Percentiles rank a stretch among this genome's conserved stretches.
phyloP scores from a whole-genome alignment of 2,797 vertebrate genomes.

The Siniperca obscura region DNA sequence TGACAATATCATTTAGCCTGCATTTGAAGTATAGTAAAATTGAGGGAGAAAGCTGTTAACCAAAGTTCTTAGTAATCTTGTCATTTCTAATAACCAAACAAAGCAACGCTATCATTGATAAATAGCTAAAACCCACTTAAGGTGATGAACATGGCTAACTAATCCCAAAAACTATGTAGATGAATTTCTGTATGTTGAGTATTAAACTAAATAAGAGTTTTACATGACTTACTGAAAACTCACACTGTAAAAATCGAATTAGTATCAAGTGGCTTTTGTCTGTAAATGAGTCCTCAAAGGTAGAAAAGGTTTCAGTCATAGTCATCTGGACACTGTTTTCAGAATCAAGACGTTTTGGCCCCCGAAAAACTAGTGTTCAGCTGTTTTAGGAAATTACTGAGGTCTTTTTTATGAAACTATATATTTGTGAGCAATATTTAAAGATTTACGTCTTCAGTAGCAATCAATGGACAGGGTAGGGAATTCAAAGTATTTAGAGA shows the following conservation, averaged over 20 bases:
- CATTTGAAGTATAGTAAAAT: constrained; percentile 36
- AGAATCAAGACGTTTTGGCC: too few relatives aligned
- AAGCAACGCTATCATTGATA: not conserved
- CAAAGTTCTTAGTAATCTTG: constrained; percentile 7
- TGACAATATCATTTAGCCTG: constrained; percentile 25
- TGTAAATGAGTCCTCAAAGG: not conserved
- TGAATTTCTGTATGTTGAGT: not conserved
- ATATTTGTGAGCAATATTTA: not conserved
- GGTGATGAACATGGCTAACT: not conserved
- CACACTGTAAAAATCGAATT: not conserved
- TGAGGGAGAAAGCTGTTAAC: constrained; percentile 11
- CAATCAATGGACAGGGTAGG: not conserved
- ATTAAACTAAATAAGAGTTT: not conserved
- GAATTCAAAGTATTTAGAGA: not conserved
- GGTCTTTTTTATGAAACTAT: not conserved
- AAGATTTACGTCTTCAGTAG: not conserved
- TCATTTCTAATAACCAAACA: constrained; percentile 12
- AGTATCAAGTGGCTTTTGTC: not conserved
- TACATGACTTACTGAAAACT: not conserved
- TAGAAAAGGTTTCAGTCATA: too few relatives aligned
- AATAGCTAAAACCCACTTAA: not conserved
- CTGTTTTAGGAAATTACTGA: not conserved
- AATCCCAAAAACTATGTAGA: not conserved
- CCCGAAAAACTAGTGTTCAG: not conserved
- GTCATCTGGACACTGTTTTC: too few relatives aligned